These are phyloP conservation scores for Hypothenemus hampei DNA, from an alignment of 1,140 invertebrate genomes.

Conservation along the genomic window DNA sequence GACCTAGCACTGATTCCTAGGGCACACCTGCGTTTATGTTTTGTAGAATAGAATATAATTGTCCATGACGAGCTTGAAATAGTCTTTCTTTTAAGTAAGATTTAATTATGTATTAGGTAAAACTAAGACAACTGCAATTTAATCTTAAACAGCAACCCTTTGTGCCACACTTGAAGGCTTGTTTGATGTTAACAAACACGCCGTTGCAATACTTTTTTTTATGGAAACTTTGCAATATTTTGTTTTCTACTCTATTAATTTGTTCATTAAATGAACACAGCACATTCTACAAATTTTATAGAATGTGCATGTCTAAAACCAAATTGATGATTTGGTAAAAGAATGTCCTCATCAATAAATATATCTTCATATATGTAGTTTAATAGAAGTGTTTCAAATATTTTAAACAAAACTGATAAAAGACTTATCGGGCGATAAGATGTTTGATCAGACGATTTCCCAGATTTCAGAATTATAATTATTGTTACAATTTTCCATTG, in stretches of 20 bases:
- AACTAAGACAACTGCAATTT: not conserved
- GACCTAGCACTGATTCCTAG: too few relatives aligned
- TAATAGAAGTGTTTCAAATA: not conserved
- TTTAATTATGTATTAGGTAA: not conserved
- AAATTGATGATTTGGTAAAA: slow-evolving; percentile 35
- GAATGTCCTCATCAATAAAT: not conserved
- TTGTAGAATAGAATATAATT: not conserved
- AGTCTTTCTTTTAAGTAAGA: not conserved
- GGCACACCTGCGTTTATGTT: not conserved
- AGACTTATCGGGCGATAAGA: not conserved
- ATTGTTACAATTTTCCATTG: not conserved
- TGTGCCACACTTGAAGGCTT: slow-evolving; percentile 43
- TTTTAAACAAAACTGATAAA: not conserved
- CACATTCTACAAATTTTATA: too few relatives aligned
- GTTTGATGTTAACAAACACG: slow-evolving; percentile 39
- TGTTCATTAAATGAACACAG: slow-evolving; percentile 39
- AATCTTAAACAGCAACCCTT: slow-evolving; percentile 31
- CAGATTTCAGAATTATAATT: not conserved
- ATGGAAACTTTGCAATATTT: slow-evolving; percentile 28
- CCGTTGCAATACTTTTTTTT: slow-evolving; percentile 34
- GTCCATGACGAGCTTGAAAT: not conserved
- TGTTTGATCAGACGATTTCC: not conserved
- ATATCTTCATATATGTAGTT: not conserved
- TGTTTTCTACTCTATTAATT: slow-evolving; percentile 27
- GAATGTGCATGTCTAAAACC: slow-evolving; percentile 38